Conservation (phyloP, 2,797 vertebrate species). For the Microctenopoma stevenorrisi region DNA sequence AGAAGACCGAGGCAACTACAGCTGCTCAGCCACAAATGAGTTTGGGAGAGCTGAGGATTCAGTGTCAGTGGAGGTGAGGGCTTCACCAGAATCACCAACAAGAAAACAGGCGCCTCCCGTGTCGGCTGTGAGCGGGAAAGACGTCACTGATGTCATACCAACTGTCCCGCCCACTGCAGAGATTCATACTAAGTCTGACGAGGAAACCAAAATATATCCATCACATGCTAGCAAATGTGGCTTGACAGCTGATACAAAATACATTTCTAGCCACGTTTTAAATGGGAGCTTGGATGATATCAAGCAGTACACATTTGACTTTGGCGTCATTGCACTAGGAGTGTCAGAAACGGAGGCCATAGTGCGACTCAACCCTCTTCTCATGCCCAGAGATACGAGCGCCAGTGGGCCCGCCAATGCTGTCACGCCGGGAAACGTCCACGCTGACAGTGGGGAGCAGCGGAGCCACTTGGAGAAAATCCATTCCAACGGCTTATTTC, state of each 20-base stretch:
- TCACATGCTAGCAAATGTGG: conserved; percentile 83
- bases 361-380: conserved; percentile 90
- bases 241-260: conserved; percentile 78
- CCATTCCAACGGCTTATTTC: conserved; percentile 86
- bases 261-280: conserved; percentile 90
- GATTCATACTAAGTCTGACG: conserved; percentile 28
- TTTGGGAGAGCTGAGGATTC: conserved; percentile 86
- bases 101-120: not conserved
- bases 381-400: conserved; percentile 67
- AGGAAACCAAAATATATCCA: conserved; percentile 30
- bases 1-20: conserved; percentile 90
- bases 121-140: conserved; percentile 29
- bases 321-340: conserved; percentile 92
- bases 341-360: conserved; percentile 93
- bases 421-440: conserved; percentile 39
- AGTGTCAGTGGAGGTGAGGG: conserved; percentile 80
- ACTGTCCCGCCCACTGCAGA: conserved; percentile 51
- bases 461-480: conserved; percentile 56
- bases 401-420: conserved; percentile 34
- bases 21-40: conserved; percentile 90
- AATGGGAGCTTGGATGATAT: conserved; percentile 88
- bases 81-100: conserved; percentile 74
- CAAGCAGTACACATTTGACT: conserved; percentile 91
- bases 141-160: conserved; percentile 46
- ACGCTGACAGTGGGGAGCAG: conserved; percentile 59